Base-by-base conservation (phyloP, 35 echinoderm and acorn worm genomes). In the Heliocidaris erythrogramma region DNA sequence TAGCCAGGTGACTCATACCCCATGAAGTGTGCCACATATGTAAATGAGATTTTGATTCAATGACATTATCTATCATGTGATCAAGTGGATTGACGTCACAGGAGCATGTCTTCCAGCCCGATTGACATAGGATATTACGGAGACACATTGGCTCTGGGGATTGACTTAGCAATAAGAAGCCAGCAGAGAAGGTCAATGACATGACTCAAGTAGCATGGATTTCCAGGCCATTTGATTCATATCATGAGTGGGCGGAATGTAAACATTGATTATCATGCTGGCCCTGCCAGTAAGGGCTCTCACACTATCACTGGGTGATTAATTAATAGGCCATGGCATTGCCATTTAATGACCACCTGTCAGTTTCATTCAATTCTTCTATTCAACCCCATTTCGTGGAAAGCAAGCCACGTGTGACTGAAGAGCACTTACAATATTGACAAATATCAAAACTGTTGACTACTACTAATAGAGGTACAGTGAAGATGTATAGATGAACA, bases 31-130 rank as follows among this genome's bases (percentile, higher is more conserved):
- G 49, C 91, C 91, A 92, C 91, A 92, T 92, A 92, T 92, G 91
- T 92, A 92, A 92, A 92, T 92, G 91, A 92, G 91, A 92, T 92
- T 92, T 92, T 92, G 91, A 92, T 92, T 92, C 91, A 92, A 92
- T 92, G 91, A 92, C 91, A 92, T 92, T 92, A 92, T 92, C 91
- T 92, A 92, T 92, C 91, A 92, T 92, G 91, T 92, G 91, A 92
- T 92, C 91, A 59, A 48, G 47, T 49, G 91, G 49, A 92, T 92
- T 92, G 91, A 92, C 91, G 91, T 92, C 91, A 92, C 91, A 59
- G 91, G 49, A 59, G 91, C 49, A 92, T 92, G 91, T 92, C 91
- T 92, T 92, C 91, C 91, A 92, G 91, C 91, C 91, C 49, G 91
- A 49, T 92, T 52, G 91, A 92, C 91, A 92, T 92, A 59, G 91